These are phyloP conservation scores for Platycheirus albimanus DNA, from an alignment of 2,888 invertebrate species.

Conservation along the genomic window DNA sequence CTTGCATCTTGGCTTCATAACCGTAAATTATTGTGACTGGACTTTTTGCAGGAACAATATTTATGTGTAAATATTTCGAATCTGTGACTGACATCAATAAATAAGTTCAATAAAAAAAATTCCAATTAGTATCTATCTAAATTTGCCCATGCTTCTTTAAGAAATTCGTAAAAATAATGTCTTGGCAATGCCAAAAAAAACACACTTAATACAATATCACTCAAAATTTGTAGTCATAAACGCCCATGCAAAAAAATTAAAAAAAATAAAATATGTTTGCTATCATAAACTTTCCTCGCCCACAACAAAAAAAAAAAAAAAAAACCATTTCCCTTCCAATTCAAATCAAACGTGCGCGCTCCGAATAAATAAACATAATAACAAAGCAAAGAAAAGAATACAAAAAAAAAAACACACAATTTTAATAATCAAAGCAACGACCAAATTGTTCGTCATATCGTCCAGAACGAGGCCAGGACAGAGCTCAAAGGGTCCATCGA, in stretches of 20 bases:
- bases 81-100: no score
- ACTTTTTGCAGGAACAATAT: no score
- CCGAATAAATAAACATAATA: slow-evolving; percentile 48
- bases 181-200: no score
- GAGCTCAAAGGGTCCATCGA: slow-evolving; percentile 49
- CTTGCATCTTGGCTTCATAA: no score
- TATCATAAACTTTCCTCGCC: slow-evolving; percentile 42
- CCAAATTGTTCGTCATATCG: slow-evolving; percentile 38
- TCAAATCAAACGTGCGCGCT: slow-evolving; percentile 48
- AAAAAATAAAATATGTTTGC: no score
- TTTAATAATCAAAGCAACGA: slow-evolving; percentile 63
- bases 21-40: no score
- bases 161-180: no score
- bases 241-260: slow-evolving; percentile 17
- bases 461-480: slow-evolving; percentile 24
- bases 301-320: slow-evolving; percentile 7
- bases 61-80: no score
- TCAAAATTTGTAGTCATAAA: neutral
- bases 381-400: no score
- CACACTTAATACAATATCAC: neutral
- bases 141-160: no score
- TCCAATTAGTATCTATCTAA: no score
- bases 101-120: no score
- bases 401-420: slow-evolving; percentile 43
- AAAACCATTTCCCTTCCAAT: slow-evolving; percentile 27